Evolutionary conservation across 35 echinoderm and acorn worm species (phyloP), one percentile per base, ranked within the genome.

Genomic region (Heliocidaris tuberculata): DNA sequence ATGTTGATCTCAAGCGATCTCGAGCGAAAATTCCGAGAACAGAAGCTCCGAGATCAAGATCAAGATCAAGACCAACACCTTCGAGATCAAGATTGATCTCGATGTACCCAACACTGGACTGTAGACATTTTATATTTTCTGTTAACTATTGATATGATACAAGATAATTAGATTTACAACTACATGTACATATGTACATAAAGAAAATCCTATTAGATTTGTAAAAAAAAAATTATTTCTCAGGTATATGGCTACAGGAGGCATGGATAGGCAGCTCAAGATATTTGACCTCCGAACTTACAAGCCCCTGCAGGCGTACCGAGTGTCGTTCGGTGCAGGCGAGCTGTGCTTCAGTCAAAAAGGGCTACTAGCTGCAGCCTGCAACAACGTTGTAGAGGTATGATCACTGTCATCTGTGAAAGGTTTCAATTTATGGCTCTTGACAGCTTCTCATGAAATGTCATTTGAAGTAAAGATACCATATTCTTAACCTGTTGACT

Each of bases 221-320:
- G 35, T 42, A 42, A 42, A 42, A 42, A n/a, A n/a, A 0, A 0
- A 5, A 78, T 78, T 0, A 78, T 78, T 27, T 95, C 21, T 92
- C 47, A 98, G 97, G 56, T 98, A 99, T 48, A 99, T 99, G 98
- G 98, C 98, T 1, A 99, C 98, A 85, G 95, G 96, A n/a, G 96
- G 98, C 2, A 96, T 94, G 71, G 98, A 99, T 54, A 88, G 96
- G 30, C 94, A 95, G 48, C 59, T 99, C 6, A 99, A 99, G 70
- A 97, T 99, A 30, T 99, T 97, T 94, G 98, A 99, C 49, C 49
- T 99, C 0, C 85, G 98, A 31, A 99, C 98, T 52, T 99, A 94
- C 93, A 97, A 99, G 47, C 95, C 98, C 13, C 61, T 99, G 42
- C 98, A 99, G 88, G 94, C 94, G 6, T 99, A 99, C 95, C 95